Evolutionary conservation across 2,113 vertebrate species (phyloP).

Genomic region (Ctenodactylus gundi): DNA sequence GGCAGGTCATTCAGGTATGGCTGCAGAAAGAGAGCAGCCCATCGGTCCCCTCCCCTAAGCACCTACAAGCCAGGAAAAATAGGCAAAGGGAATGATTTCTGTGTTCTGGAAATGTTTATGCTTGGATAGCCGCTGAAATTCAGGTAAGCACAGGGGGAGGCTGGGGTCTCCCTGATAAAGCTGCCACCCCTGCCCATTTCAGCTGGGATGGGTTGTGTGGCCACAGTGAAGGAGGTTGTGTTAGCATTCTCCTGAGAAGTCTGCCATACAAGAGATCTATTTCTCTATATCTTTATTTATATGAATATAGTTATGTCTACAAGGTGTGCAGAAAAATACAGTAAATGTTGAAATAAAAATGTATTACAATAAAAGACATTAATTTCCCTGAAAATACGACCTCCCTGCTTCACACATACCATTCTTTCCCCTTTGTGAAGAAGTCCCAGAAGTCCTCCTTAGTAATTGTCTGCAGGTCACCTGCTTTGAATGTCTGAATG

Average conservation of each 20-base stretch:
- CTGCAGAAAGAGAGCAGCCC: constrained; percentile 20
- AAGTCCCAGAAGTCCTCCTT: neutral
- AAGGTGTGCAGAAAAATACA: neutral
- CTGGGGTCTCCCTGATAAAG: neutral
- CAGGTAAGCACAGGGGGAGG: too few species aligned
- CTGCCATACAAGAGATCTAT: neutral
- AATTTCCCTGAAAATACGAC: too few species aligned
- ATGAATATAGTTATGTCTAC: neutral
- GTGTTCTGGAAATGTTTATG: neutral
- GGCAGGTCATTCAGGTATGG: constrained; percentile 42
- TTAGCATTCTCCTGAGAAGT: neutral
- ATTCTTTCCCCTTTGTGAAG: neutral
- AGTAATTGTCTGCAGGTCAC: neutral
- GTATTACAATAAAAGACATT: neutral
- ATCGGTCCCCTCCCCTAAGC: neutral
- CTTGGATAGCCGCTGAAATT: neutral
- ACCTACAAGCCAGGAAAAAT: neutral
- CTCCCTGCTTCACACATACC: neutral
- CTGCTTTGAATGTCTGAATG: neutral
- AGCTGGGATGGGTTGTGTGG: neutral
- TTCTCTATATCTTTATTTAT: neutral
- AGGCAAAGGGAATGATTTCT: neutral
- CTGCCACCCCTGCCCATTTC: neutral
- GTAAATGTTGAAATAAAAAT: neutral
- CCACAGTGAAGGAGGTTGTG: neutral